phyloP scores from a whole-genome alignment of 2,888 invertebrate species.

The Pristionchus fissidentatus region DNA sequence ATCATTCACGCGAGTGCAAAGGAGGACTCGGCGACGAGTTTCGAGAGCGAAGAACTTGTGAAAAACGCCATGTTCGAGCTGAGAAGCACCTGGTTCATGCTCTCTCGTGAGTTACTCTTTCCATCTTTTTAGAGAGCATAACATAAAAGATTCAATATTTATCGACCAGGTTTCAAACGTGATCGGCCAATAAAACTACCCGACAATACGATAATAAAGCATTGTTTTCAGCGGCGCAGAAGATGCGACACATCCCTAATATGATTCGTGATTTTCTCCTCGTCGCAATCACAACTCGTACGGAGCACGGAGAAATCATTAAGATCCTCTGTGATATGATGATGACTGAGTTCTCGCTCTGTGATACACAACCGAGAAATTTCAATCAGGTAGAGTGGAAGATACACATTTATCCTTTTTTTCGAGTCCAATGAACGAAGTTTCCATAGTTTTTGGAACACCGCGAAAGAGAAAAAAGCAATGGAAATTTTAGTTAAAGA shows the following conservation, averaged over 20 bases:
- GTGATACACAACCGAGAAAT: slow-evolving; percentile 16
- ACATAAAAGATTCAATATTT: neutral
- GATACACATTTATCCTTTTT: no score
- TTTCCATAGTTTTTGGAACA: no score
- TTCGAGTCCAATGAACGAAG: no score
- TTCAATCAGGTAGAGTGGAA: slow-evolving; percentile 37
- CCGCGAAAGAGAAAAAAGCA: no score
- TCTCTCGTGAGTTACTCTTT: slow-evolving; percentile 32
- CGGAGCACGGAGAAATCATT: slow-evolving; percentile 48
- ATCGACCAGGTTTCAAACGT: no score
- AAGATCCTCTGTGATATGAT: slow-evolving; percentile 48
- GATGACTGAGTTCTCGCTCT: slow-evolving; percentile 41
- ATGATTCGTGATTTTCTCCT: slow-evolving; percentile 45
- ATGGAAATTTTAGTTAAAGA: no score
- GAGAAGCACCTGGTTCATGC: slow-evolving; percentile 43
- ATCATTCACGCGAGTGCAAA: slow-evolving; percentile 42
- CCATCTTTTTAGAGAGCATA: neutral
- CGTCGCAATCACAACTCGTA: slow-evolving; percentile 18
- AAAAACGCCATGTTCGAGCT: slow-evolving; percentile 44
- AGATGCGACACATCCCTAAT: slow-evolving; percentile 23
- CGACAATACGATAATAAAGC: no score
- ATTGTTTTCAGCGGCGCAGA: slow-evolving; percentile 32
- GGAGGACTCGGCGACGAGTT: neutral
- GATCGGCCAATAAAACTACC: no score
- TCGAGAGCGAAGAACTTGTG: slow-evolving; percentile 44